Percentiles rank a stretch among this genome's conserved stretches.
These are phyloP conservation scores for Dufourea novaeangliae DNA, from an alignment of 1,140 invertebrate species.

Conservation along the genomic window DNA sequence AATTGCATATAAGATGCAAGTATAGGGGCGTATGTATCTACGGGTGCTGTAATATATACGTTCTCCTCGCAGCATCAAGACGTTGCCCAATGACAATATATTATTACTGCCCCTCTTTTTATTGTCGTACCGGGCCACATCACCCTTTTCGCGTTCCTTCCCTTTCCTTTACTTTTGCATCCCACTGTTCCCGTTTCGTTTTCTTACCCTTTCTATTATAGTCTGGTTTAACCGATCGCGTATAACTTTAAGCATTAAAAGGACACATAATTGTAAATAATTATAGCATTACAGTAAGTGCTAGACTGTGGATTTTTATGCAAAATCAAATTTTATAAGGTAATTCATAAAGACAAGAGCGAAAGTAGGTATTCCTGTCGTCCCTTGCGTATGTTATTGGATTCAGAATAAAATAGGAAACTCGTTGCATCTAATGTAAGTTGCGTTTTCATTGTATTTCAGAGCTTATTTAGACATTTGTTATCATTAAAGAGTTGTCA, in stretches of 20 bases:
- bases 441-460: too few species aligned
- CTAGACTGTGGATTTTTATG: too few species aligned
- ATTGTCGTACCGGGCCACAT: conserved; percentile 21
- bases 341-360: too few species aligned
- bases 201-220: conserved; percentile 28
- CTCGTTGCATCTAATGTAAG: too few species aligned
- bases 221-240: conserved; percentile 45
- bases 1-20: conserved; percentile 19
- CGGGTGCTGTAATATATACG: conserved; percentile 63
- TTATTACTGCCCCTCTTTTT: conserved; percentile 67
- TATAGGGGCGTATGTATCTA: conserved; percentile 19
- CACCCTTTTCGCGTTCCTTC: conserved; percentile 46
- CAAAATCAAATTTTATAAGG: too few species aligned
- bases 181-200: conserved; percentile 25
- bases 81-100: conserved; percentile 70
- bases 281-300: too few species aligned
- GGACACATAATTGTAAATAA: too few species aligned
- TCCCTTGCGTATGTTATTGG: too few species aligned
- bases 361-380: too few species aligned
- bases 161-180: conserved; percentile 18
- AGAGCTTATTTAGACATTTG: too few species aligned
- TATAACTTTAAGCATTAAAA: conserved; percentile 53
- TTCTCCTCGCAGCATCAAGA: conserved; percentile 63
- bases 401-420: too few species aligned
- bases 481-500: too few species aligned